Base-by-base conservation (phyloP, 2,113 vertebrate genomes). In the Choloepus hoffmanni region DNA sequence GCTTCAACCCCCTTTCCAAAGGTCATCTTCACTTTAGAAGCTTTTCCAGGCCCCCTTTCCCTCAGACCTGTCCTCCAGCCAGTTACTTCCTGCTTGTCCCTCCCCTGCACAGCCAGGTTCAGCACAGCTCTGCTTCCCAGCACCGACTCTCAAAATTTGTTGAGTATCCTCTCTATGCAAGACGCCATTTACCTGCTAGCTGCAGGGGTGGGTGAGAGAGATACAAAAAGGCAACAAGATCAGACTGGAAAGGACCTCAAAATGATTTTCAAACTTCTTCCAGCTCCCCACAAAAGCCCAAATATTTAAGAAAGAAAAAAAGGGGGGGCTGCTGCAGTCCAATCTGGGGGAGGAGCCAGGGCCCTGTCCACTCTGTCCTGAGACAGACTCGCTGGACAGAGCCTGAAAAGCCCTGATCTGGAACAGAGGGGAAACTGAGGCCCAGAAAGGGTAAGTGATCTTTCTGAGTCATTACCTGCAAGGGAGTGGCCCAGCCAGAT, bases 391-490 rank as follows among this genome's bases (percentile, higher is more conserved):
- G 43, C 18, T 1, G 13, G 40, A 74, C 30, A 33, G 72, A 16
- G 16, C 55, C 65, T 21, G 43, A 50, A 68, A 86, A 63, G 36
- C 58, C 73, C 36, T 16, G 60, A 12, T 50, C 36, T 78, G 45
- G 87, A 82, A 85, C 30, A 36, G 19, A 45, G 55, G 65, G 36
- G 77, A 90, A 63, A 91, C 70, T 33, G 87, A 93, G 88, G 79
- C 55, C 53, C 30, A 19, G 76, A 26, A 15, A 83, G 60, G 70
- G 36, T 28, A 58, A 58, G 21, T 36, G 33, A 86, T 18, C n/a
- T 89, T 79, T 48, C 23, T 0, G 16, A 76, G 84, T 74, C 15
- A 40, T 7, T 53, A 14, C 23, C 18, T 50, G 40, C 40, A 65
- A 53, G 79, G 89, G 45, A 50, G 62, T 30, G 62, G 33, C 45